These are phyloP conservation scores for Pomatostomus ruficeps DNA, from an alignment of 2,113 vertebrate species.

Conservation along the genomic window DNA sequence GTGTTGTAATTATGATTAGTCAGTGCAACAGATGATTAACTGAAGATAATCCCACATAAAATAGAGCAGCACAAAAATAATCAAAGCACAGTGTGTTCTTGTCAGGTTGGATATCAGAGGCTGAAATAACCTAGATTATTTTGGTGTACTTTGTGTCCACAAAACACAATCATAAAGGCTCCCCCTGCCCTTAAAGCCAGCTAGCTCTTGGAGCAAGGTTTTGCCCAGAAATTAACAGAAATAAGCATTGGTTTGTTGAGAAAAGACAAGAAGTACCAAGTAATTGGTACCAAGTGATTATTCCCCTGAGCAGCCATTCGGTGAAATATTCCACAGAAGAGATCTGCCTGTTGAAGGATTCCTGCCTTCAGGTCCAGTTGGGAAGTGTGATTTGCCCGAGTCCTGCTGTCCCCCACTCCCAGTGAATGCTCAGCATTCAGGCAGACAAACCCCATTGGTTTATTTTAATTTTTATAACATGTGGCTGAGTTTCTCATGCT, in stretches of 20 bases:
- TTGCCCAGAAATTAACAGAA: neutral
- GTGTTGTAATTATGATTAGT: neutral
- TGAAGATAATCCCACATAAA: neutral
- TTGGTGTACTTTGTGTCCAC: neutral
- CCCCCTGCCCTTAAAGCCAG: neutral
- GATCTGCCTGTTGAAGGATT: neutral
- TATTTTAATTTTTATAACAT: constrained; percentile 29
- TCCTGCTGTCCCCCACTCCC: neutral
- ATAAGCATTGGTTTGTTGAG: neutral
- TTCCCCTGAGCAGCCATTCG: neutral
- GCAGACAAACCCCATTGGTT: neutral
- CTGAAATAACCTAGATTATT: neutral
- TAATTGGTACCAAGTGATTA: neutral
- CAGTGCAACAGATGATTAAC: neutral
- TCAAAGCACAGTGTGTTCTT: neutral
- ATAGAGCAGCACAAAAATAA: neutral
- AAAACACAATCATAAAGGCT: neutral
- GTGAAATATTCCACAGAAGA: neutral
- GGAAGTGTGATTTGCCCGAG: neutral
- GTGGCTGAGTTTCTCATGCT: constrained; percentile 44
- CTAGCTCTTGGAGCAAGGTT: neutral
- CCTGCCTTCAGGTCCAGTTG: neutral
- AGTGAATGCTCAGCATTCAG: neutral
- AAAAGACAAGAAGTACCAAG: neutral
- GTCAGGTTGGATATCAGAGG: neutral